Conservation (phyloP, 2,113 vertebrate genomes). For the Misgurnus anguillicaudatus region DNA sequence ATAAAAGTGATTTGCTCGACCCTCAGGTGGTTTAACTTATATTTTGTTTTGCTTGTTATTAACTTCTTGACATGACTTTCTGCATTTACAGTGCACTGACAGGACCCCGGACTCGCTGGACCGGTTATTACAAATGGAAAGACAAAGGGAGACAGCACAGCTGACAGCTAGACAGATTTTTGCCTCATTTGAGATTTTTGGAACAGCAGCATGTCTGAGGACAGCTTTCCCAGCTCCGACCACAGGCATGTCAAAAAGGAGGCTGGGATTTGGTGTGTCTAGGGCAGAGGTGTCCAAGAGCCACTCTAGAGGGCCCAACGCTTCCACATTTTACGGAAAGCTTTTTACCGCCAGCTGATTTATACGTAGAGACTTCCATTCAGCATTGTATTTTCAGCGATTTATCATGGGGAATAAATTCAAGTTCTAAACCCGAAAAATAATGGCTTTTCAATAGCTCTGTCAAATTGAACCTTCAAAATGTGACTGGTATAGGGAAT, state of each 20-base stretch:
- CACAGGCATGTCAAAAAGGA: conserved; percentile 76
- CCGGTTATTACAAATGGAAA: conserved; percentile 62
- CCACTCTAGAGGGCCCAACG: conserved; percentile 58
- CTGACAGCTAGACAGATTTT: conserved; percentile 60
- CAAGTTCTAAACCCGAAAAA: conserved; percentile 50
- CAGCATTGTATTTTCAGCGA: conserved; percentile 43
- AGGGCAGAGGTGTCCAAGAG: conserved; percentile 64
- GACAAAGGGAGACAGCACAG: conserved; percentile 52
- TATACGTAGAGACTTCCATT: conserved; percentile 54
- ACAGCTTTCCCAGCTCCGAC: conserved; percentile 72
- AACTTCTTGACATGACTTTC: conserved; percentile 58
- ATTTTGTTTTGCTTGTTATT: conserved; percentile 61
- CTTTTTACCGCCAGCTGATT: conserved; percentile 65
- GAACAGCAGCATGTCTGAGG: conserved; percentile 63
- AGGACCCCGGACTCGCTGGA: conserved; percentile 59
- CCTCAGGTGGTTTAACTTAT: background rate
- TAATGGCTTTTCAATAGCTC: conserved; percentile 28
- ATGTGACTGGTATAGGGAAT: background rate
- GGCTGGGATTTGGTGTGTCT: conserved; percentile 70
- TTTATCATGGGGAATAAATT: conserved; percentile 43
- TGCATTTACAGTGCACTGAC: conserved; percentile 52
- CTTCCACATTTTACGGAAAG: conserved; percentile 65
- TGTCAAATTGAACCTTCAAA: conserved; percentile 33
- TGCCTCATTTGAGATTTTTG: conserved; percentile 62
- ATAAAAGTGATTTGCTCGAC: no score